Base-by-base conservation (phyloP, 1,140 invertebrate genomes). In the Helicoverpa armigera region DNA sequence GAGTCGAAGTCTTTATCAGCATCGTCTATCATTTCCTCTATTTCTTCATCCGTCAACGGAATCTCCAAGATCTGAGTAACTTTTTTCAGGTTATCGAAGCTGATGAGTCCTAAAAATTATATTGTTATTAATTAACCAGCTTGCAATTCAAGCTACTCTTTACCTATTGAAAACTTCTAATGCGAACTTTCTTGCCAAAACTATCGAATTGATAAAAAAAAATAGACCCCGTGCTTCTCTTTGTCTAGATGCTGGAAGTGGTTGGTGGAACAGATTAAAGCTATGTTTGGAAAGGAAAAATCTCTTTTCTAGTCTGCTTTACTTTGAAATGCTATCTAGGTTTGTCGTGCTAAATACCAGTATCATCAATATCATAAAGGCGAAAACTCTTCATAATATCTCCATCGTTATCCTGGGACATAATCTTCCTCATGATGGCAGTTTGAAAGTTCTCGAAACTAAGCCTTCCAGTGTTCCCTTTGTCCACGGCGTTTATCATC, bases 11-110 rank as follows among this genome's bases (percentile, higher is more conserved):
- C 92, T 82, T 91, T 92, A 79, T 95, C 94, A 13, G 92, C 94
- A 63, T 94, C 93, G 60, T 95, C 94, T 23, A 95, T 89, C 93
- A 95, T 94, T 84, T 95, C 94, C 67, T 93, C 89, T 43, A 95
- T 95, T 88, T 95, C 94, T 83, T 95, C 91, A 82, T 95, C 94
- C 1, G 90, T 92, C 12, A 95, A 82, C 83, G 89, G 79, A 13
- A 84, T 87, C 0, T 87, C 93, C 4, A 95, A 83, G 13, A 92
- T 89, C 77, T 92, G 81, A 0, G 91, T 89, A 1, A 95, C 93
- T 12, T 77, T 18, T 80, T 93, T 95, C 13, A 95, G 75, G 73
- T 95, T 94, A 13, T 94, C 92, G 61, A 94, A 92, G 81, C 89
- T 91, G 54, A 95, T 91, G 35, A 84, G 87, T 35, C 93, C 94